Percentiles rank a stretch among this genome's conserved stretches.
Conservation (phyloP, 2,797 vertebrate genomes). For the Coreius guichenoti region DNA sequence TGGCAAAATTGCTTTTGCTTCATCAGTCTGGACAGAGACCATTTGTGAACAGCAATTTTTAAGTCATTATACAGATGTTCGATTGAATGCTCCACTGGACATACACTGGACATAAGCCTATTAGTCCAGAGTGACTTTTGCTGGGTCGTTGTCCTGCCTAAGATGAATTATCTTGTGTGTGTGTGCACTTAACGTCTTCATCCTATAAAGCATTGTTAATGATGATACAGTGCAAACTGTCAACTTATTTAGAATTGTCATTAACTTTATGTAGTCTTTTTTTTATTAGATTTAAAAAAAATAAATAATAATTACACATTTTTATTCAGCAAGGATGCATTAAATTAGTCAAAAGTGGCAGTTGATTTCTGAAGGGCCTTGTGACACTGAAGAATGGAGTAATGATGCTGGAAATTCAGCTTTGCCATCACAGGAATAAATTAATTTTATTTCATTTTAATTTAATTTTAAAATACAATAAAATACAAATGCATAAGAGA, state of each 20-base stretch:
- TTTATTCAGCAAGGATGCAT: not conserved
- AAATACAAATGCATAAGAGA: too few relatives aligned
- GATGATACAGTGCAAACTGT: not conserved
- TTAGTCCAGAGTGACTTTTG: conserved; percentile 18
- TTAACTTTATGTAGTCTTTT: not conserved
- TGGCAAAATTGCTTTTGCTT: conserved; percentile 2
- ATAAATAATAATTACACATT: not conserved
- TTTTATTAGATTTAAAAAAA: not conserved
- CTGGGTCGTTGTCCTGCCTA: not conserved
- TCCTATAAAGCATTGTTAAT: not conserved
- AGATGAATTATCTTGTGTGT: not conserved
- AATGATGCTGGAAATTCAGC: not conserved
- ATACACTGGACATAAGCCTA: not conserved
- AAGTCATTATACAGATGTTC: conserved; percentile 34
- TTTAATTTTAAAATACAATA: too few relatives aligned
- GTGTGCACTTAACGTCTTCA: not conserved
- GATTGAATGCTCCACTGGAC: not conserved
- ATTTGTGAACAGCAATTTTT: conserved; percentile 14
- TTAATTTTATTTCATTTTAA: too few relatives aligned
- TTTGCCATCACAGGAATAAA: not conserved
- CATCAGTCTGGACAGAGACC: not conserved
- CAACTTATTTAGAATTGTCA: not conserved
- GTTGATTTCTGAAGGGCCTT: not conserved
- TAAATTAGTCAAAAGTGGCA: not conserved
- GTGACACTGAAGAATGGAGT: not conserved